phyloP scores from a whole-genome alignment of 2,113 vertebrate genomes.

The Xiphorhynchus elegans region DNA sequence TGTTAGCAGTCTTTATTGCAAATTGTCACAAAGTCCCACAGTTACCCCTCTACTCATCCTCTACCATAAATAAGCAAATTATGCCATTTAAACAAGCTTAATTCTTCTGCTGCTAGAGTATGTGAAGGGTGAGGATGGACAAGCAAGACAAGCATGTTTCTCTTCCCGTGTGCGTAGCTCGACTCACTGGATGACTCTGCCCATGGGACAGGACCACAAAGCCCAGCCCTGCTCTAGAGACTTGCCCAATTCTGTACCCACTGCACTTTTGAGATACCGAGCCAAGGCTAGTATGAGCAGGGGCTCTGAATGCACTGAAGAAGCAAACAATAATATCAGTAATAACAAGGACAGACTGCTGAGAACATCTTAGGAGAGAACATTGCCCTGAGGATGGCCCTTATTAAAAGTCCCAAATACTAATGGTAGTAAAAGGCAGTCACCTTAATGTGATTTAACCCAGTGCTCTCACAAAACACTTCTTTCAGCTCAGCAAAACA shows the following conservation, averaged over 20 bases:
- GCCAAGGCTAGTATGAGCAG: neutral
- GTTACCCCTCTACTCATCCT: neutral
- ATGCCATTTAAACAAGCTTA: neutral
- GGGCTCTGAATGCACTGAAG: neutral
- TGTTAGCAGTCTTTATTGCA: neutral
- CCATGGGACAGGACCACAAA: rapidly evolving
- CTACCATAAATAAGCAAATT: neutral
- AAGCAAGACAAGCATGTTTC: neutral
- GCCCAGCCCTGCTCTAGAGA: neutral
- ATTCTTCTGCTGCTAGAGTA: neutral
- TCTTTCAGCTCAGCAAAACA: constrained; percentile 7
- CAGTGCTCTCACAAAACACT: neutral
- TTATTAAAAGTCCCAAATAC: constrained; percentile 27
- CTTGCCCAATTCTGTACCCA: neutral
- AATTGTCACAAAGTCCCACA: neutral
- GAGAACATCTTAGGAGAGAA: constrained; percentile 8
- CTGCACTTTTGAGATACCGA: neutral
- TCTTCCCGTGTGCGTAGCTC: rapidly evolving
- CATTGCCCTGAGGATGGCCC: neutral
- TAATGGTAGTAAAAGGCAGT: constrained; percentile 25
- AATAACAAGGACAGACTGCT: neutral
- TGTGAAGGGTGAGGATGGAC: neutral
- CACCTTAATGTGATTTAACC: constrained; percentile 12
- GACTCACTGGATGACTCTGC: rapidly evolving
- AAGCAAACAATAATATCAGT: neutral